Evolutionary conservation across 1,140 invertebrate genomes (phyloP), one percentile per base, ranked within the genome.

Genomic region (Calliphora vicina): DNA sequence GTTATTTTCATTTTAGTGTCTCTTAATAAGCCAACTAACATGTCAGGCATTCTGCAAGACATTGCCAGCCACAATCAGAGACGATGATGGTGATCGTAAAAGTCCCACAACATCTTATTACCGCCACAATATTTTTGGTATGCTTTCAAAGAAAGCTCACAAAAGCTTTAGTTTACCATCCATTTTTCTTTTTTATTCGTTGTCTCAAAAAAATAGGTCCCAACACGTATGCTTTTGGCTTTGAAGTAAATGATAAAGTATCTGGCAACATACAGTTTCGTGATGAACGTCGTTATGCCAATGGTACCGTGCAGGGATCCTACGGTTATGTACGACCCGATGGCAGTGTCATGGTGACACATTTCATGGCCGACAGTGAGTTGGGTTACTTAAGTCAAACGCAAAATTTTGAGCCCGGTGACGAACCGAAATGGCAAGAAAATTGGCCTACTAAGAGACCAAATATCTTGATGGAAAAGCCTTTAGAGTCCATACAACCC

Each of bases 181-280:
- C 9, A 25, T 26, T 26, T 71, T 17, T 73, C 3, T 67, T n/a
- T 82, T 82, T 35, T 35, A 35, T 35, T 80, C 2, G 26, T 0
- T 29, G 12, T 9, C 12, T 50, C 12, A 0, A 50, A 50, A n/a
- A n/a, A 50, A 71, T 20, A 92, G 93, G 93, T 26, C 92, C 92
- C 15, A 93, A 93, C 20, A 93, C 93, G 1, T 95, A 95, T 86
- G 91, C 93, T 13, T 95, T 94, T 87, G 94, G 94, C 17, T 95
- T 94, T 86, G 93, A 95, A 81, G 88, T 95, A 2, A 91, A 92
- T n/a, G 93, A 95, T 86, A 90, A 92, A 2, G 85, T 87, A 8
- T 92, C 92, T 1, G 92, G 93, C 5, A 95, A 95, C 84, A 90
- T 92, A 8, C 95, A 95, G 86, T 95, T 93, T 83, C 91, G 94